Evolutionary conservation across 1,140 invertebrate species (phyloP), one percentile per base, ranked within the genome.

Genomic region (Drosophila quadrilineata): DNA sequence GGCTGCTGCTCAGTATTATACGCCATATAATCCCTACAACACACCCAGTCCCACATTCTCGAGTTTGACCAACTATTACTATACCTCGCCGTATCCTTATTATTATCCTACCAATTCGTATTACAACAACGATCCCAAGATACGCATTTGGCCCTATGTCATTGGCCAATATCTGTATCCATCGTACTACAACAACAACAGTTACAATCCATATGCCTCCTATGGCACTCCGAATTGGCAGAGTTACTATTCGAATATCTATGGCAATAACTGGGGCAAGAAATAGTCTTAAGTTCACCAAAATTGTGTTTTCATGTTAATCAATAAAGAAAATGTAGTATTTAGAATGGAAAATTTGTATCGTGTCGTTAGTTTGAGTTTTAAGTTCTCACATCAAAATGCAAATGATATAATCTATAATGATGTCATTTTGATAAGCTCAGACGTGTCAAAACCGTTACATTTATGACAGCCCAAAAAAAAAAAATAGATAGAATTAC

Each of bases 151-250:
- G 84, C 84, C 84, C 3, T 87, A 84, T 75, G 84, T 87, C 4
- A 84, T 87, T 4, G 84, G 84, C 0, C 84, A 87, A 29, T 87
- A 87, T 56, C 29, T 85, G n/a, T 85, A 85, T 72, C 79, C 79
- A 2, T 52, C 56, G 0, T 85, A 85, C 28, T 75, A 85, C 26
- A 85, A 85, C 16, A 79, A 41, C 17, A 79, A 85, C 35, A 36
- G 53, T 3, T 50, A 68, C 6, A 86, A 85, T 75, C 79, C 79
- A 0, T 85, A 85, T 35, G 79, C 79, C 54, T 64, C 79, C 6
- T 16, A 63, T 1, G 62, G 56, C 22, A 75, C 59, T 3, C 33
- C 66, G 17, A 84, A 84, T 41, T 85, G 79, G 79, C 79, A 65
- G 22, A 46, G 10, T 2, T 77, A 79, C 21, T 84, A 84, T 35